Evolutionary conservation across 2,888 invertebrate species (phyloP).

Genomic region (Drosophila cognata): DNA sequence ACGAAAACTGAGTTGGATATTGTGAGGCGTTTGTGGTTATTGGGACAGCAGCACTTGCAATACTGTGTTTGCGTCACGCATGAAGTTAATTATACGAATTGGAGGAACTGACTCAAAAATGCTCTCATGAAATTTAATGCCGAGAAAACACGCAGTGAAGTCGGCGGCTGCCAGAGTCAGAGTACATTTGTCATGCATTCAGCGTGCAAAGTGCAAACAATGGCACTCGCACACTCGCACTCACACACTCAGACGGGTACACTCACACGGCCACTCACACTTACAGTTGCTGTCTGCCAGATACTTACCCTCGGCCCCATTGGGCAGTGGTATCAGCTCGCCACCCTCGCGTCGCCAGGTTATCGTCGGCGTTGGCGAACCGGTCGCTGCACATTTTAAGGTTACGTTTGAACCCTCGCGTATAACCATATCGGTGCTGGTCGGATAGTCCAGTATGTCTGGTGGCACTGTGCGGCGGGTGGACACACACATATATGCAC

Average conservation of each 20-base stretch:
- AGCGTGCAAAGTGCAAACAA: slow-evolving; percentile 27
- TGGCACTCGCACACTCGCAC: slow-evolving; percentile 6
- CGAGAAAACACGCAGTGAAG: slow-evolving; percentile 41
- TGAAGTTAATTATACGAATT: slow-evolving; percentile 24
- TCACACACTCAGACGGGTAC: neutral
- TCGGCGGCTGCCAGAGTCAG: slow-evolving; percentile 16
- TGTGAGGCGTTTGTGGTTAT: slow-evolving; percentile 25
- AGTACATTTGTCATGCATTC: slow-evolving; percentile 62
- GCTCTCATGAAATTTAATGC: slow-evolving; percentile 62
- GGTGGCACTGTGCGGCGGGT: slow-evolving; percentile 89
- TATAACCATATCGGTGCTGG: slow-evolving; percentile 94
- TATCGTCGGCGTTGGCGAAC: slow-evolving; percentile 94
- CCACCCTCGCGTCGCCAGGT: slow-evolving; percentile 94
- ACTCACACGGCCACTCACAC: slow-evolving; percentile 11
- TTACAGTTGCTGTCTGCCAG: neutral
- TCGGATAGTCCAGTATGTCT: slow-evolving; percentile 93
- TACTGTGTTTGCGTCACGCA: slow-evolving; percentile 6
- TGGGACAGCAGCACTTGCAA: slow-evolving; percentile 18
- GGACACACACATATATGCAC: neutral
- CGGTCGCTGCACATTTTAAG: slow-evolving; percentile 93
- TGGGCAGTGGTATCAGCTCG: slow-evolving; percentile 89
- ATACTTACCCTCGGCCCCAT: slow-evolving; percentile 89
- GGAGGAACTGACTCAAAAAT: slow-evolving; percentile 40
- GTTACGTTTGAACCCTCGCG: slow-evolving; percentile 94
- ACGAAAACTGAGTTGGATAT: slow-evolving; percentile 47